Conservation (phyloP, 2,113 vertebrate species). For the Sisor rabdophorus region DNA sequence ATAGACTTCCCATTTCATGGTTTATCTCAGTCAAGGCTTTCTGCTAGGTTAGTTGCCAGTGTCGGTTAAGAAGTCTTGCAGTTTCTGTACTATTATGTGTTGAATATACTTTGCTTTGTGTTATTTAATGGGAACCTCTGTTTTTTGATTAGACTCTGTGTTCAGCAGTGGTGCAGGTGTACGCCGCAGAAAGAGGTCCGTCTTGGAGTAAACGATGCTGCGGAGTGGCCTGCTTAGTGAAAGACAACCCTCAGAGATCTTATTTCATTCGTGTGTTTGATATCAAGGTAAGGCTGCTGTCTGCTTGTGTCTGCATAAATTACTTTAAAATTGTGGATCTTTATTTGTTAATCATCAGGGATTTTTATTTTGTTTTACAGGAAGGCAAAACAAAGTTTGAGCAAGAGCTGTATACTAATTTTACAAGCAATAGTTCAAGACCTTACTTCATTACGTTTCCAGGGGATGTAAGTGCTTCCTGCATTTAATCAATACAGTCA, state of each 20-base stretch:
- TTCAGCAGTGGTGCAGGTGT: slow-evolving; percentile 93
- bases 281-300: slow-evolving; percentile 78
- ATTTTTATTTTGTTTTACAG: slow-evolving; percentile 62
- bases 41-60: no score
- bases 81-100: no score
- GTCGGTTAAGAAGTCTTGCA: no score
- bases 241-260: slow-evolving; percentile 97
- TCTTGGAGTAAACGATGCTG: slow-evolving; percentile 93
- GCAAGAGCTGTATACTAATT: slow-evolving; percentile 97
- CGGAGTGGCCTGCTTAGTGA: slow-evolving; percentile 93
- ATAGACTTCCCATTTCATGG: no score
- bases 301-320: background rate
- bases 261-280: slow-evolving; percentile 97
- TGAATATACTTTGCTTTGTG: background rate
- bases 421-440: slow-evolving; percentile 86
- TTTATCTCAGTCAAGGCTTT: no score
- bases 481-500: background rate
- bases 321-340: background rate
- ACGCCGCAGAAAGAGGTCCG: slow-evolving; percentile 80
- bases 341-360: background rate
- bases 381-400: slow-evolving; percentile 90
- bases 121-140: background rate
- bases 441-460: slow-evolving; percentile 94
- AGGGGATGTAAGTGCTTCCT: slow-evolving; percentile 81
- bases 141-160: slow-evolving; percentile 77